phyloP scores from a whole-genome alignment of 2,113 vertebrate genomes.

The Craseonycteris thonglongyai region DNA sequence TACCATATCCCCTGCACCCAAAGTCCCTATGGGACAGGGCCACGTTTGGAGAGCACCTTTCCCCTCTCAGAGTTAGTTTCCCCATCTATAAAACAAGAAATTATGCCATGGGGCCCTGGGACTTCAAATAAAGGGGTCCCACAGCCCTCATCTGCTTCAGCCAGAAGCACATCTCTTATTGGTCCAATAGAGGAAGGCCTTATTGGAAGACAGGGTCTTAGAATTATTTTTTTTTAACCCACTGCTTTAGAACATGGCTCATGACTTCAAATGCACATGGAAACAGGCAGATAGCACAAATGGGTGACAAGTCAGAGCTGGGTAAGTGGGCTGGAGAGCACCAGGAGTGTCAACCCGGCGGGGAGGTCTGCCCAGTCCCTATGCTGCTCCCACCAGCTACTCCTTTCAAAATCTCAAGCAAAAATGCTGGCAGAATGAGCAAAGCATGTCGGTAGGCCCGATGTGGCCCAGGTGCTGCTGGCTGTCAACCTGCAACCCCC shows the following conservation, averaged over 20 bases:
- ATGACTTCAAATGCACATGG: not conserved
- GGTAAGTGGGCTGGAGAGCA: not conserved
- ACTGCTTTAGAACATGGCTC: not conserved
- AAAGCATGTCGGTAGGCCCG: not conserved
- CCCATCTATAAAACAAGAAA: not conserved
- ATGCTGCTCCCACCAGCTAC: not conserved
- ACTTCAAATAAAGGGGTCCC: not conserved
- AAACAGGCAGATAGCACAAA: not conserved
- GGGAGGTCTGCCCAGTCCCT: not conserved
- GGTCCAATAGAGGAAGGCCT: not conserved
- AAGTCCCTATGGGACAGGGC: not conserved
- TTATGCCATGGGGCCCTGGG: not conserved
- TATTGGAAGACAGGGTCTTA: not conserved
- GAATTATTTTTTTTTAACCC: not conserved
- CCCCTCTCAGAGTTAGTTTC: not conserved
- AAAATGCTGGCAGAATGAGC: not conserved
- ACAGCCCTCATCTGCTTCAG: not conserved
- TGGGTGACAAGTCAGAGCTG: fast-evolving
- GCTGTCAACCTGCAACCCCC: not conserved
- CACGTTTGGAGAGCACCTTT: not conserved
- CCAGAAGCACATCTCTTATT: not conserved
- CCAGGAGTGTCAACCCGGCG: fast-evolving
- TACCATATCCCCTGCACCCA: too few relatives aligned
- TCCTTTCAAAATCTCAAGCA: not conserved
- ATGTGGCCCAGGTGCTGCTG: not conserved